Conservation (phyloP, 1,140 invertebrate species). For the Drosophila elegans region DNA sequence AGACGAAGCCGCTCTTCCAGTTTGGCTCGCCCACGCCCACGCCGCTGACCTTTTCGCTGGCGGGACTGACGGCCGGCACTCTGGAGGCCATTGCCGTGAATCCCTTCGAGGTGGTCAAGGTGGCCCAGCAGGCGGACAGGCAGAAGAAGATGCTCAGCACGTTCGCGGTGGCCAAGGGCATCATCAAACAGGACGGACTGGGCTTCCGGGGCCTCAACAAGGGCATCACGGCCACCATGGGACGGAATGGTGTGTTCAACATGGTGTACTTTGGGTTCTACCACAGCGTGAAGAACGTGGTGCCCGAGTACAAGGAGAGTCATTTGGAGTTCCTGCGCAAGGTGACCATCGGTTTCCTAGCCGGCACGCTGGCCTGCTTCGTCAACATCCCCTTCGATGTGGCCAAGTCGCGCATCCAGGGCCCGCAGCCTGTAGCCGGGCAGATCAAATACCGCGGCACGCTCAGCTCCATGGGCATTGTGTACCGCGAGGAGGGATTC, state of each 20-base stretch:
- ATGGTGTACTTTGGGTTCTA: conserved; percentile 98
- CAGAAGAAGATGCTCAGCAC: conserved; percentile 89
- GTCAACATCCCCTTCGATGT: conserved; percentile 98
- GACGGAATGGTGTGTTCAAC: conserved; percentile 95
- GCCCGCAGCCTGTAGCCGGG: conserved; percentile 91
- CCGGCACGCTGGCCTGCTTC: conserved; percentile 93
- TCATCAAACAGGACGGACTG: conserved; percentile 90
- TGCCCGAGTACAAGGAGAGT: conserved; percentile 90
- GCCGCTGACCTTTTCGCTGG: conserved; percentile 93
- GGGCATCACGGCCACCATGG: conserved; percentile 94
- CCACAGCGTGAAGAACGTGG: conserved; percentile 93
- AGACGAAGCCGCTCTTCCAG: conserved; percentile 94
- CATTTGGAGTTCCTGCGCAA: conserved; percentile 89
- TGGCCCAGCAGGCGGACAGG: conserved; percentile 91
- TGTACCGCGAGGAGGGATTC: conserved; percentile 96
- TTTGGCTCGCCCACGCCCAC: conserved; percentile 90
- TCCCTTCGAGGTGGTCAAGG: conserved; percentile 98
- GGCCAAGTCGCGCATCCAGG: conserved; percentile 97
- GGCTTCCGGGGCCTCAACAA: conserved; percentile 93
- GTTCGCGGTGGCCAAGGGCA: conserved; percentile 91
- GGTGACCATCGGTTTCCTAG: conserved; percentile 92
- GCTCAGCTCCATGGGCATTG: conserved; percentile 89
- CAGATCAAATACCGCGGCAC: conserved; percentile 92
- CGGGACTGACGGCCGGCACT: conserved; percentile 93
- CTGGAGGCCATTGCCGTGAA: conserved; percentile 96